These are phyloP conservation scores for Phymanthus crucifer DNA, from an alignment of 92 coral and sea anemone genomes.

Conservation along the genomic window DNA sequence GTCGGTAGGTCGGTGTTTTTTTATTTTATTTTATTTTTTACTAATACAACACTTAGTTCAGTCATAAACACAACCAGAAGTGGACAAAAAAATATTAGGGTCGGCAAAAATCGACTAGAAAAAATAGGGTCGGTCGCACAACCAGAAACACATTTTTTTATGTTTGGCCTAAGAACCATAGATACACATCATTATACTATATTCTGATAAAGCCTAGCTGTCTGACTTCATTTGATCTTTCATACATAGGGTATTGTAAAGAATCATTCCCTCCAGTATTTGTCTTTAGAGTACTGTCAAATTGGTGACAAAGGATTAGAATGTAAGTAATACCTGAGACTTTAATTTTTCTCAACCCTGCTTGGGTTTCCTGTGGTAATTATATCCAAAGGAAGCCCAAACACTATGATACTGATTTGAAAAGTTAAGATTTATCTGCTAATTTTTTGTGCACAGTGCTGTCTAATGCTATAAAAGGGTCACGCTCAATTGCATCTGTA, in stretches of 20 bases:
- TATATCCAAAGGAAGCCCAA: not conserved
- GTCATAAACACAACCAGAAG: too few species aligned
- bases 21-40: too few species aligned
- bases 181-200: too few species aligned
- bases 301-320: conserved; percentile 96
- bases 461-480: conserved; percentile 80
- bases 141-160: too few species aligned
- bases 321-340: conserved; percentile 42
- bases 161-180: too few species aligned
- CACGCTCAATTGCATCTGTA: conserved; percentile 70
- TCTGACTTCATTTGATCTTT: not conserved
- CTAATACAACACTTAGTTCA: too few species aligned
- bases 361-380: conserved; percentile 5
- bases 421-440: not conserved
- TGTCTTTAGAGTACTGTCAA: conserved; percentile 93
- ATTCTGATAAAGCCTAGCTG: too few species aligned
- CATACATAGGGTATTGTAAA: conserved; percentile 69
- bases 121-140: too few species aligned
- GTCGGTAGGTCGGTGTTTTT: too few species aligned
- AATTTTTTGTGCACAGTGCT: conserved; percentile 47
- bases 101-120: too few species aligned
- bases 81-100: too few species aligned
- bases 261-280: conserved; percentile 78
- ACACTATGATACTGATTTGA: not conserved
- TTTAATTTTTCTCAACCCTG: not conserved